Evolutionary conservation across 2,797 vertebrate species (phyloP).

Genomic region (Lepus townsendii): DNA sequence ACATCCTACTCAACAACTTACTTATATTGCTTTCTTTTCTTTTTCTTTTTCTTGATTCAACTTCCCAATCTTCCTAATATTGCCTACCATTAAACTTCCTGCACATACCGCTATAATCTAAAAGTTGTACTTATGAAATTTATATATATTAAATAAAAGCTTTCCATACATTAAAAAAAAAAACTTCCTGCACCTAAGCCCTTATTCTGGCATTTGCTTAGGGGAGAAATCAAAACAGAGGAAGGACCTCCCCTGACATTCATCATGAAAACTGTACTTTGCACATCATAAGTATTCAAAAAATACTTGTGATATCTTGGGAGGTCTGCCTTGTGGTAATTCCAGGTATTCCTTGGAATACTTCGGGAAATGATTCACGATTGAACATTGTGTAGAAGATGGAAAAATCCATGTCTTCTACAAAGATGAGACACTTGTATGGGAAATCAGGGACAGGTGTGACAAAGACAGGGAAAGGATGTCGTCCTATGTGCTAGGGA

Average conservation of each 20-base stretch:
- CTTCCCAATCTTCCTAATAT: background rate
- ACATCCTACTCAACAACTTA: background rate
- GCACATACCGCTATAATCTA: too few relatives aligned
- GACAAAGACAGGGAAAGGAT: background rate
- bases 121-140: too few relatives aligned
- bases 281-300: background rate
- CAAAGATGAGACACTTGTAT: background rate
- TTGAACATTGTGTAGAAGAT: background rate
- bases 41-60: slow-evolving; percentile 18
- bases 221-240: background rate
- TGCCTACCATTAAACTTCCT: background rate
- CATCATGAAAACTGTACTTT: background rate
- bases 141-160: too few relatives aligned
- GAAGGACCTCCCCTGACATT: background rate
- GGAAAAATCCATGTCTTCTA: background rate
- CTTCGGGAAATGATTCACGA: background rate
- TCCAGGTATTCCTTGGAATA: background rate
- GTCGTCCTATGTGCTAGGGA: background rate
- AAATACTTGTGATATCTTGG: background rate
- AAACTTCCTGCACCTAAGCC: background rate
- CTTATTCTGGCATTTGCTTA: background rate
- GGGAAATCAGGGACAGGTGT: background rate
- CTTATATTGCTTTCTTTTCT: background rate
- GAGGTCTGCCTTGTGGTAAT: background rate
- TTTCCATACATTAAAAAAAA: too few relatives aligned